Conservation (phyloP, 1,140 invertebrate species). For the Ceratoteleas bidentatus region DNA sequence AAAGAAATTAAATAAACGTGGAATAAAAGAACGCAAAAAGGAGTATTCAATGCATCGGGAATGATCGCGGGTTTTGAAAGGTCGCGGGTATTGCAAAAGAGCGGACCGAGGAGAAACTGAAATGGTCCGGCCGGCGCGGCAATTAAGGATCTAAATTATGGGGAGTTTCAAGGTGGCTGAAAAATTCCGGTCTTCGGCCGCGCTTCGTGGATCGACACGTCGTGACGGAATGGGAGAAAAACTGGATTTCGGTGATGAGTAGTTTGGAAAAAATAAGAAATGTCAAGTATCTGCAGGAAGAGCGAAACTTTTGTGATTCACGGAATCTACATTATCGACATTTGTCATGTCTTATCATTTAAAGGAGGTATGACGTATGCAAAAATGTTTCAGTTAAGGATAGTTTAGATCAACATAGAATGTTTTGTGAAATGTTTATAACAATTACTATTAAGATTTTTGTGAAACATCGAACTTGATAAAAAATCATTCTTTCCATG, state of each 20-base stretch:
- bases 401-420: no score
- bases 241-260: not conserved
- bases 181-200: slow-evolving; percentile 26
- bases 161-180: slow-evolving; percentile 18
- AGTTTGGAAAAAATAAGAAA: not conserved
- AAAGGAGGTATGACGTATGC: no score
- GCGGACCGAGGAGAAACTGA: not conserved
- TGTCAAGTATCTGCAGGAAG: not conserved
- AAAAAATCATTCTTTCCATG: no score
- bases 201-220: slow-evolving; percentile 10
- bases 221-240: not conserved
- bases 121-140: not conserved
- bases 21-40: no score
- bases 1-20: no score
- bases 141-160: slow-evolving; percentile 27
- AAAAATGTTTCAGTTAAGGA: no score
- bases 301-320: not conserved
- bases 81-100: slow-evolving; percentile 10
- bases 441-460: no score
- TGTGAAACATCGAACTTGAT: no score
- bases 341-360: no score
- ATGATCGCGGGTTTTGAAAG: slow-evolving; percentile 32
- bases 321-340: not conserved
- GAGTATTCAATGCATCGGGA: no score
- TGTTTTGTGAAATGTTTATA: not conserved